A percentile compares a stretch with the other conserved stretches of the same genome.
These are phyloP conservation scores for Leptobrachium ailaonicum DNA, from an alignment of 2,113 vertebrate genomes.

Conservation along the genomic window DNA sequence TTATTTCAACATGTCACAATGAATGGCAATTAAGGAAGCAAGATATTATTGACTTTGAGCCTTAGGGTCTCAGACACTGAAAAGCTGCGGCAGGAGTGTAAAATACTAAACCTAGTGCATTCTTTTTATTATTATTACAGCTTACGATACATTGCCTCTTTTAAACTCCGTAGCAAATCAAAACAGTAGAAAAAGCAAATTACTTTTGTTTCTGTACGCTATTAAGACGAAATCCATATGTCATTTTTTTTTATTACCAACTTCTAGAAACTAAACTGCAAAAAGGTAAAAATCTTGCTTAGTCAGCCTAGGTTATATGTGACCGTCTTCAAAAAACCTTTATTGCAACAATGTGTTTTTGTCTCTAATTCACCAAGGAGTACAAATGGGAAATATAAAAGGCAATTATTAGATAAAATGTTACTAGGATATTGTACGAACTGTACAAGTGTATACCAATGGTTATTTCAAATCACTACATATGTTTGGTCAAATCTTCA, in stretches of 20 bases:
- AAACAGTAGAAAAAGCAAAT: slow-evolving; percentile 40
- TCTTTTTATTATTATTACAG: slow-evolving; percentile 34
- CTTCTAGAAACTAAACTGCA: slow-evolving; percentile 15
- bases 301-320: slow-evolving; percentile 14
- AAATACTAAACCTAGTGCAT: slow-evolving; percentile 21
- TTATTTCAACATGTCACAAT: slow-evolving; percentile 32
- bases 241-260: slow-evolving; percentile 37
- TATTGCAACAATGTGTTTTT: slow-evolving; percentile 22
- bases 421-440: neutral
- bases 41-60: slow-evolving; percentile 41
- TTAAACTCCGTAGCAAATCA: slow-evolving; percentile 32
- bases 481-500: no score
- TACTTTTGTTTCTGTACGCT: slow-evolving; percentile 22
- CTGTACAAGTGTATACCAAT: no score
- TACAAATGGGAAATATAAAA: neutral
- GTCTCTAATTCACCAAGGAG: slow-evolving; percentile 13
- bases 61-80: slow-evolving; percentile 36
- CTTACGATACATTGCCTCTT: slow-evolving; percentile 33
- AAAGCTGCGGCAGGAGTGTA: slow-evolving; percentile 42
- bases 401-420: neutral
- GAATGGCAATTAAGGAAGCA: slow-evolving; percentile 45
- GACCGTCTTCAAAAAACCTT: slow-evolving; percentile 6
- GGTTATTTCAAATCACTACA: no score
- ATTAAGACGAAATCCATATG: slow-evolving; percentile 44
- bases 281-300: slow-evolving; percentile 37